Evolutionary conservation across 2,797 vertebrate species (phyloP), one percentile per base, ranked within the genome.

Genomic region (Pachyuromys duprasi): DNA sequence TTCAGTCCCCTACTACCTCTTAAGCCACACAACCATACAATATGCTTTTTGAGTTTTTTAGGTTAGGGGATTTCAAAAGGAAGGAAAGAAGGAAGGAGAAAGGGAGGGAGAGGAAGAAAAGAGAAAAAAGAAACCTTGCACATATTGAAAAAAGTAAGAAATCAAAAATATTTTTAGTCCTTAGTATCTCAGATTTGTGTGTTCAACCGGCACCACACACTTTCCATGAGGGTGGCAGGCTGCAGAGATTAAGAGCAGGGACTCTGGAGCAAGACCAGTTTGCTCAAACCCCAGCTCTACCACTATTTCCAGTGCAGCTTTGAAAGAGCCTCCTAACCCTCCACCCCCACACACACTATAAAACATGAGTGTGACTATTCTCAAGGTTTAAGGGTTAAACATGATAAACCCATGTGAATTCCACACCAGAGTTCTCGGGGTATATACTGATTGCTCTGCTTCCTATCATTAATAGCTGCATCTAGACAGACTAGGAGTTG

Each of bases 261-360:
- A 75, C 55, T 86, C 62, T n/a, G 15, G 13, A 87, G 65, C 24
- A 49, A 89, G 65, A 81, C 0, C 62, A 72, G 12, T 24, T 42
- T 88, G 81, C 39, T 94, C 75, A 94, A 89, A 96, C 91, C 22
- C 67, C 57, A 91, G 62, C 28, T 95, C n/a, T 96, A 93, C 7
- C 57, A 91, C 42, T 90, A 92, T 8, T 80, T 60, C 83, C 33
- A 62, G 15, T 24, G 6, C 63, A 45, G 88, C 45, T 89, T 65
- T 80, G 92, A 70, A 45, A 55, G 89, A 81, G 53, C 86, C 79
- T 95, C 67, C 55, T 89, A 94, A 72, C 2, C 76, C 31, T 94
- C 65, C n/a, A n/a, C n/a, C n/a, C 75, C 83, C 55, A 57, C 62
- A 86, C 55, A 57, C 62, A 86, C 88, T 95, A 93, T 87, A 96